Conservation (phyloP, 1,140 invertebrate genomes). For the Plectrocnemia conspersa region DNA sequence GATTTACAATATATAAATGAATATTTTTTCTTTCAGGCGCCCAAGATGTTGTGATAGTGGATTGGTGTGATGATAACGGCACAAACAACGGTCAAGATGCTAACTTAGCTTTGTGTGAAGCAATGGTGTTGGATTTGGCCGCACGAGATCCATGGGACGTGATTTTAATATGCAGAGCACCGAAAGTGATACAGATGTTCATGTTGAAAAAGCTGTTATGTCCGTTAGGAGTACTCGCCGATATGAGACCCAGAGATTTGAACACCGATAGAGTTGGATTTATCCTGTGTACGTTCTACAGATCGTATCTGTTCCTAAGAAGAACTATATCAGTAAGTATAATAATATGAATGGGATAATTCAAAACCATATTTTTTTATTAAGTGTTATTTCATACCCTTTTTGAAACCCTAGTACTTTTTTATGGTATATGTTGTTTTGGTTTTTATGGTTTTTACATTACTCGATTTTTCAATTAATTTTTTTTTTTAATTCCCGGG, state of each 20-base stretch:
- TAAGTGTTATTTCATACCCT: too few relatives aligned
- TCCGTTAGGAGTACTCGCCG: conserved; percentile 6
- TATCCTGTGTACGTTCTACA: conserved; percentile 23
- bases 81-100: conserved; percentile 4
- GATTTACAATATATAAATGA: too few relatives aligned
- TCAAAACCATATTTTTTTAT: too few relatives aligned
- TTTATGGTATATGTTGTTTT: too few relatives aligned
- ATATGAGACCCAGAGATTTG: conserved; percentile 21
- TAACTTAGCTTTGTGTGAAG: conserved; percentile 19
- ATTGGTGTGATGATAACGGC: conserved; percentile 31
- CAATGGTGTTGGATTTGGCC: conserved; percentile 16
- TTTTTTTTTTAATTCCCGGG: too few relatives aligned
- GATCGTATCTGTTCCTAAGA: conserved; percentile 20
- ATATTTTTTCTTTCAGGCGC: conserved; percentile 22
- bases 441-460: too few relatives aligned
- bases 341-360: too few relatives aligned
- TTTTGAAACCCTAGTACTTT: too few relatives aligned
- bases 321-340: conserved; percentile 23
- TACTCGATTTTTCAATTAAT: too few relatives aligned
- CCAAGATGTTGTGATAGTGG: conserved; percentile 26
- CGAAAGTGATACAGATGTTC: background rate
- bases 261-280: conserved; percentile 18
- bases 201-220: background rate
- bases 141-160: conserved; percentile 22
- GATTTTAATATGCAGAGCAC: conserved; percentile 22